Evolutionary conservation across 1,140 invertebrate genomes (phyloP), one percentile per base, ranked within the genome.

Genomic region (Sitobion miscanthi): DNA sequence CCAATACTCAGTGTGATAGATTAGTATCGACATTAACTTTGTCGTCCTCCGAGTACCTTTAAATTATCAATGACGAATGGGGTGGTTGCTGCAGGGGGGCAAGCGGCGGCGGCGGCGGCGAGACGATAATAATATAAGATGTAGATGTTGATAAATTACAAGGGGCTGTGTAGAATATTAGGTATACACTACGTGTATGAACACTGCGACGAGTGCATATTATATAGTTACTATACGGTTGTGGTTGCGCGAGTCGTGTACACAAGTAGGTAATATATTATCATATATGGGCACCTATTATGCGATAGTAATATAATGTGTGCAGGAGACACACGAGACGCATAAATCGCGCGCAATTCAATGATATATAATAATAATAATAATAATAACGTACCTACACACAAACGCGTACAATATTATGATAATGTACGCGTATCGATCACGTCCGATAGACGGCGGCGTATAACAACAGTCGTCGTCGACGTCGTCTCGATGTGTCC

Each of bases 71-170:
- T n/a, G 35, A 42, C 38, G 35, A 90, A 62, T 77, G n/a, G 62
- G n/a, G 30, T 0, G 30, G n/a, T 77, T 77, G 30, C 30, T 77
- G 62, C 62, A 35, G 62, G 88, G 38, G 52, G 38, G 8, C 35
- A 45, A 42, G 14, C 9, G 1, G n/a, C n/a, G 35, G n/a, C n/a
- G n/a, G 38, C 21, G n/a, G 52, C 23, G n/a, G 49, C 87, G 87
- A n/a, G 25, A n/a, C 45, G 87, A 17, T n/a, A 21, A 47, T 47
- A 47, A 8, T 47, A 47, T 54, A 54, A 38, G 52, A 57, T n/a
- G 86, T 25, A 88, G 49, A 54, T 54, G 88, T 62, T 42, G 54
- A 90, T 90, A 90, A 62, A 90, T 90, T 62, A 90, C 88, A 54
- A n/a, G 52, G 88, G 35, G 11, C 23, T 42, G 21, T 57, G n/a